These are phyloP conservation scores for Eilema sororculum DNA, from an alignment of 2,888 invertebrate genomes.

Conservation along the genomic window DNA sequence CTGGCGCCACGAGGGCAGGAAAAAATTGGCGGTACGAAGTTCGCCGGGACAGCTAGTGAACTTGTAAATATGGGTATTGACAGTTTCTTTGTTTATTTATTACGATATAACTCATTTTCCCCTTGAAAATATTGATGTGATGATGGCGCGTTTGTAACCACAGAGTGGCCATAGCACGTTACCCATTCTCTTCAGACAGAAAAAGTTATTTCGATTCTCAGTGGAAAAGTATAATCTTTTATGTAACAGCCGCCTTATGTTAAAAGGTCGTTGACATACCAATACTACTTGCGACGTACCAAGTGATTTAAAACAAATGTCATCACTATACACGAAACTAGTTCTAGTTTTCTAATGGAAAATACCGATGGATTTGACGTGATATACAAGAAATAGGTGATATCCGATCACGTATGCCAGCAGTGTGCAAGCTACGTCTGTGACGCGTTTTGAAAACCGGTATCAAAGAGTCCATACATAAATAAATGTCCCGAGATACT, in stretches of 20 bases:
- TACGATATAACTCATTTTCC: too few relatives aligned
- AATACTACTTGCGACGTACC: neutral
- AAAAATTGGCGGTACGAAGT: too few relatives aligned
- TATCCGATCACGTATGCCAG: slow-evolving; percentile 35
- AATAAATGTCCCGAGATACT: slow-evolving; percentile 56
- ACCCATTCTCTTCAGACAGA: neutral
- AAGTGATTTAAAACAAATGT: slow-evolving; percentile 22
- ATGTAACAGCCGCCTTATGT: slow-evolving; percentile 12
- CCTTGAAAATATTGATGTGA: too few relatives aligned
- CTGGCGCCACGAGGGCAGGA: too few relatives aligned
- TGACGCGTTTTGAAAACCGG: slow-evolving; percentile 57
- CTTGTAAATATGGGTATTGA: too few relatives aligned
- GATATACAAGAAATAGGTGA: slow-evolving; percentile 41
- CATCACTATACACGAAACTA: slow-evolving; percentile 30
- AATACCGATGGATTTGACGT: slow-evolving; percentile 44
- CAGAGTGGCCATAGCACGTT: too few relatives aligned
- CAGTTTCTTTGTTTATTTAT: too few relatives aligned
- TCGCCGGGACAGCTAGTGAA: too few relatives aligned
- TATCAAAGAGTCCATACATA: slow-evolving; percentile 59
- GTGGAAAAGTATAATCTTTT: neutral
- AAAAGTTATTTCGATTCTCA: neutral
- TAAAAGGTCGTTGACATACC: slow-evolving; percentile 19
- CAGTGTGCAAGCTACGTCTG: slow-evolving; percentile 23
- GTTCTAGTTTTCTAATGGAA: slow-evolving; percentile 46
- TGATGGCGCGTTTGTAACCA: too few relatives aligned